Conservation (phyloP, 2,113 vertebrate genomes). For the Corythoichthys intestinalis region DNA sequence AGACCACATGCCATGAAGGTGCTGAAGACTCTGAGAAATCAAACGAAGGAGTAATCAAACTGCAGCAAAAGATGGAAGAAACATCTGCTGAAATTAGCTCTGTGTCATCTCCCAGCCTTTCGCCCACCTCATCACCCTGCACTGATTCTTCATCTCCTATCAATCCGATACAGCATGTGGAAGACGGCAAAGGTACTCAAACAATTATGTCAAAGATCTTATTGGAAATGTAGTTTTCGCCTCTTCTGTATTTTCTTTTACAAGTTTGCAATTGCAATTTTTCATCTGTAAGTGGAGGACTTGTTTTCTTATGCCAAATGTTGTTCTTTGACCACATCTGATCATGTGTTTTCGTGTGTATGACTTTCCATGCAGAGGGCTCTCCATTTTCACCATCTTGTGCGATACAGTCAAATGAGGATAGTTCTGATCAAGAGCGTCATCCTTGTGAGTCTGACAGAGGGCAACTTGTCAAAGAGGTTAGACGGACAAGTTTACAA, state of each 20-base stretch:
- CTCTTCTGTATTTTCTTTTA: background rate
- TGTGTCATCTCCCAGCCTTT: conserved; percentile 24
- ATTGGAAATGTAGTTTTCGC: background rate
- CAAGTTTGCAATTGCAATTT: background rate
- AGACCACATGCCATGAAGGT: background rate
- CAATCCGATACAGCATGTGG: conserved; percentile 43
- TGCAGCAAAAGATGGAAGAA: conserved; percentile 14
- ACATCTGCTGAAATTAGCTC: conserved; percentile 15
- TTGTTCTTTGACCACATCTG: background rate
- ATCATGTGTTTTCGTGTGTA: background rate
- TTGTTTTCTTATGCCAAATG: background rate
- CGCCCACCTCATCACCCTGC: conserved; percentile 7
- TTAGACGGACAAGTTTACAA: conserved; percentile 43
- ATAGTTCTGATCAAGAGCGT: conserved; percentile 1
- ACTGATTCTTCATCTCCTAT: conserved; percentile 8
- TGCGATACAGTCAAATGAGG: conserved; percentile 14
- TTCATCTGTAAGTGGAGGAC: background rate
- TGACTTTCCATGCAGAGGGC: conserved; percentile 2
- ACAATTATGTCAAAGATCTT: background rate
- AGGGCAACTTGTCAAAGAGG: conserved; percentile 82
- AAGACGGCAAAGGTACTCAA: conserved; percentile 53
- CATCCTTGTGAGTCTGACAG: conserved; percentile 64
- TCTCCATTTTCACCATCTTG: background rate
- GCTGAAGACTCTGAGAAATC: background rate
- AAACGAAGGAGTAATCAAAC: conserved; percentile 23